Conservation (phyloP, 2,888 invertebrate species). For the Platycnemis pennipes region DNA sequence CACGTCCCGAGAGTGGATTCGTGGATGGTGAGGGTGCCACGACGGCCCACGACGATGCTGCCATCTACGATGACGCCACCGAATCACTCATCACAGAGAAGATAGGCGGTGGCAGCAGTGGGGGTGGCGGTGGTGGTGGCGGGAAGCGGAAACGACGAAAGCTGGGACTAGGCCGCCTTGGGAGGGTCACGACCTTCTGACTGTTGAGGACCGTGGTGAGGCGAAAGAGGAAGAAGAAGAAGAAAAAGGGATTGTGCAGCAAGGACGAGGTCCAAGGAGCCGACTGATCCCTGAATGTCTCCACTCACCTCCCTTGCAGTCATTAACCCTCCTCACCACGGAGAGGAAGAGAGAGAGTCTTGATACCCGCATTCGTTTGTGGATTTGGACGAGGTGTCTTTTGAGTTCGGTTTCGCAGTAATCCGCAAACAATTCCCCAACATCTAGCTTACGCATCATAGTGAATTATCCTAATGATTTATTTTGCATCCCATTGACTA, state of each 20-base stretch:
- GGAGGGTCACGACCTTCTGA: constrained; percentile 87
- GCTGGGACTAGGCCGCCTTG: constrained; percentile 77
- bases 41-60: constrained; percentile 8
- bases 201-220: constrained; percentile 44
- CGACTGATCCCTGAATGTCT: neutral
- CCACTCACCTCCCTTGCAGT: no score
- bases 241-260: no score
- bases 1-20: constrained; percentile 89
- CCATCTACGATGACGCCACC: constrained; percentile 32
- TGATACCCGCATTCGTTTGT: no score
- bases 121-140: constrained; percentile 29
- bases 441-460: no score
- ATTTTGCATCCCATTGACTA: no score
- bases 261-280: neutral
- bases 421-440: no score
- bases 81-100: constrained; percentile 63
- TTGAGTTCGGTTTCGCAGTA: no score
- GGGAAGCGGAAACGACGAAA: constrained; percentile 38
- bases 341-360: no score
- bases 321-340: neutral
- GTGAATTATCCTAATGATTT: no score
- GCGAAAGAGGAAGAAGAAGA: constrained; percentile 1
- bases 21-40: constrained; percentile 79
- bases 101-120: constrained; percentile 36
- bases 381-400: no score